phyloP scores from a whole-genome alignment of 1,140 invertebrate species.

The Drosophila equinoxialis region DNA sequence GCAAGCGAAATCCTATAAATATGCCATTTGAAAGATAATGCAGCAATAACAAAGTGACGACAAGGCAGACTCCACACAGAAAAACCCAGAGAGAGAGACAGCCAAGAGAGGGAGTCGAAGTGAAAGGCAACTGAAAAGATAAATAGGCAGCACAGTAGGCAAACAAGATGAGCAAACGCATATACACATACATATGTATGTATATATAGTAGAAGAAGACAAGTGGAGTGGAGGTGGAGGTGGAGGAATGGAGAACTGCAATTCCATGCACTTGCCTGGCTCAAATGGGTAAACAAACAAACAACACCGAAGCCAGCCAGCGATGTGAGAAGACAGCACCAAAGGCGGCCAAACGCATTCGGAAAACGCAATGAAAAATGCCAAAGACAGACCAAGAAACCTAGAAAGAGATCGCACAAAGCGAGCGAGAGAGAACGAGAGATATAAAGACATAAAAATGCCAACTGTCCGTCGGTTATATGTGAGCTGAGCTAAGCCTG shows the following conservation, averaged over 20 bases:
- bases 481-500: slow-evolving; percentile 64
- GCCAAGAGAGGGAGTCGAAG: not conserved
- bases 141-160: slow-evolving; percentile 77
- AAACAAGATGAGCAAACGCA: slow-evolving; percentile 73
- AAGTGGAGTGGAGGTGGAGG: not conserved
- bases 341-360: slow-evolving; percentile 72
- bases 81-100: not conserved
- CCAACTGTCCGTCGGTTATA: slow-evolving; percentile 71
- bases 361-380: slow-evolving; percentile 67
- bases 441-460: slow-evolving; percentile 62
- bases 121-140: slow-evolving; percentile 55
- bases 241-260: slow-evolving; percentile 11
- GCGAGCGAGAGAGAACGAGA: not conserved
- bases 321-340: slow-evolving; percentile 32
- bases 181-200: slow-evolving; percentile 3
- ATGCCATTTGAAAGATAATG: slow-evolving; percentile 82
- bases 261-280: slow-evolving; percentile 28
- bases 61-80: slow-evolving; percentile 18
- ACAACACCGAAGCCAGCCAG: slow-evolving; percentile 20
- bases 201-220: slow-evolving; percentile 16
- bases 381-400: slow-evolving; percentile 32
- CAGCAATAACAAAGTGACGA: slow-evolving; percentile 75
- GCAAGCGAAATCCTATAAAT: slow-evolving; percentile 76
- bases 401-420: not conserved
- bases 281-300: slow-evolving; percentile 55